Evolutionary conservation across 2,113 vertebrate species (phyloP).

Genomic region (Oncorhynchus gorbuscha): DNA sequence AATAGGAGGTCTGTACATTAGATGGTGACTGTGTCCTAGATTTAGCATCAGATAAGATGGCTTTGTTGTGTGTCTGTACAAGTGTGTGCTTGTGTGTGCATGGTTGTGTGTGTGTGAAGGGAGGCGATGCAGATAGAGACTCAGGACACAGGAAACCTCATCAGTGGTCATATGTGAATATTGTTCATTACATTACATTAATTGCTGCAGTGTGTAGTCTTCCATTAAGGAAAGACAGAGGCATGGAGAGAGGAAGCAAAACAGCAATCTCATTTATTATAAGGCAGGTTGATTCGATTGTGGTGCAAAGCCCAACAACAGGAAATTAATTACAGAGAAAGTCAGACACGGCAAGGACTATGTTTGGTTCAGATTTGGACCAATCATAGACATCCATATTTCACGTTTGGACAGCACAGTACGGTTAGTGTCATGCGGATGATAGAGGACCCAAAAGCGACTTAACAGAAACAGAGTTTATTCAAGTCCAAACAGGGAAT

Average conservation of each 20-base stretch:
- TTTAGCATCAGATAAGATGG: background rate
- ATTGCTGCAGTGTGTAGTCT: background rate
- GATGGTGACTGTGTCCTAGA: background rate
- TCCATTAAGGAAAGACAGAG: slow-evolving; percentile 34
- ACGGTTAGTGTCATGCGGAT: too few species aligned
- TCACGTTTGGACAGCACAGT: too few species aligned
- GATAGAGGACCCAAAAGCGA: too few species aligned
- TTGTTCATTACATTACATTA: slow-evolving; percentile 14
- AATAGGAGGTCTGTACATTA: background rate
- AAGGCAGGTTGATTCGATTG: slow-evolving; percentile 73
- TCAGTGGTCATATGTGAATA: slow-evolving; percentile 23
- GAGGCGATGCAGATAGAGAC: slow-evolving; percentile 10
- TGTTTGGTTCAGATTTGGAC: too few species aligned
- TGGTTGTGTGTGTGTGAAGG: background rate
- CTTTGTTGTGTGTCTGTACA: background rate
- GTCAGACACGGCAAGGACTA: slow-evolving; percentile 29
- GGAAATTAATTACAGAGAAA: slow-evolving; percentile 60
- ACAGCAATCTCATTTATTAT: slow-evolving; percentile 47
- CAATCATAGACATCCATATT: too few species aligned
- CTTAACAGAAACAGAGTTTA: too few species aligned
- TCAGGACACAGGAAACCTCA: slow-evolving; percentile 25
- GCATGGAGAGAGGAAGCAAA: slow-evolving; percentile 35
- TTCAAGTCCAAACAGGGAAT: too few species aligned
- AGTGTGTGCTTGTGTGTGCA: slow-evolving; percentile 2
- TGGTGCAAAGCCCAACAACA: slow-evolving; percentile 45